Evolutionary conservation across 2,797 vertebrate species (phyloP), one percentile per base, ranked within the genome.

Genomic region (Borostomias antarcticus): DNA sequence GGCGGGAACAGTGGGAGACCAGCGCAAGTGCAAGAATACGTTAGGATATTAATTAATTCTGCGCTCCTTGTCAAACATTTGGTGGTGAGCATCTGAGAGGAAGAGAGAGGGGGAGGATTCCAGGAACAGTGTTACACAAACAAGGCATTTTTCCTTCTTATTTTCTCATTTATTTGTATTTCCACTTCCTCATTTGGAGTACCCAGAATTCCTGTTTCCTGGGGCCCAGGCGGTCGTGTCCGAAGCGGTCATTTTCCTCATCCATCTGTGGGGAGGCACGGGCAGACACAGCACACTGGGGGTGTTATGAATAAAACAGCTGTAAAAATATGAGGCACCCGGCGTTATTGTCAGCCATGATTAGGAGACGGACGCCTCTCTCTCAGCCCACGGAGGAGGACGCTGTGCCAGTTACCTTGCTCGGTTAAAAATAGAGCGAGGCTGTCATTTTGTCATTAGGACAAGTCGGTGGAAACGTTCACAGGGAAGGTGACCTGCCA

Each of bases 1-100:
- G 87, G 82, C 76, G 68, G 8, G 71, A 84, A 75, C 35, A 2
- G 58, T 64, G 77, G 83, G 62, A 74, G 72, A 75, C 82, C 68
- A 28, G 50, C 23, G 6, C 25, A 68, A 60, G 81, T 81, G 80
- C 58, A 21, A 74, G 35, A 76, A 84, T 77, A 77, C 70, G 81
- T 82, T 78, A 74, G 29, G 59, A 76, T 87, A 88, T 86, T 88
- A 88, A 88, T 89, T 88, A 85, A 85, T 82, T 67, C 70, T 58
- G 67, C 53, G 71, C 72, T 50, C 40, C 66, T 62, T 47, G 33
- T 70, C 59, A 71, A n/a, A 73, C 50, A 53, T 33, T 56, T 48
- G 64, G 57, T 61, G 62, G 45, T 47, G 61, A n/a, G 47, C 25
- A 43, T 60, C 26, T 23, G n/a, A 61, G 40, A 43, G 35, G 35